These are phyloP conservation scores for Cloeon dipterum DNA, from an alignment of 2,888 invertebrate species.

Conservation along the genomic window DNA sequence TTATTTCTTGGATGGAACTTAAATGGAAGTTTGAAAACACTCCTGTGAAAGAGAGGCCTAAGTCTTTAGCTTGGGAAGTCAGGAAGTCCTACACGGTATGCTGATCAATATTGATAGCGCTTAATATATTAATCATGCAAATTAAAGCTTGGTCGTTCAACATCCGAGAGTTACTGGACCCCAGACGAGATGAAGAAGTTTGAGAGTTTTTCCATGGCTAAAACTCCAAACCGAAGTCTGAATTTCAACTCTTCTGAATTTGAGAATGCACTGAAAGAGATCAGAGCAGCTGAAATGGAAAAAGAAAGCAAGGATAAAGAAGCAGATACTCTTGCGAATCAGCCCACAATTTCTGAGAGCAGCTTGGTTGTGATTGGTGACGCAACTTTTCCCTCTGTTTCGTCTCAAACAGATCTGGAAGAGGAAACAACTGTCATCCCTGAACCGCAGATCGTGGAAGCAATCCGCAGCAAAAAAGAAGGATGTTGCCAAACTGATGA, in stretches of 20 bases:
- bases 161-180: too few relatives aligned
- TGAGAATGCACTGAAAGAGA: too few relatives aligned
- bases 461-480: not conserved
- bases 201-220: too few relatives aligned
- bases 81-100: conserved; percentile 74
- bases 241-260: too few relatives aligned
- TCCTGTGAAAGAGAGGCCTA: conserved; percentile 59
- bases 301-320: too few relatives aligned
- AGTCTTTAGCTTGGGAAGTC: conserved; percentile 87
- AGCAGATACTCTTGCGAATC: too few relatives aligned
- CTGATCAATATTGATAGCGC: not conserved
- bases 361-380: too few relatives aligned
- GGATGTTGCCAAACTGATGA: not conserved
- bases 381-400: not conserved
- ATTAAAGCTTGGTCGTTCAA: too few relatives aligned
- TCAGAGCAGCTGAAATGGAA: too few relatives aligned
- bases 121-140: not conserved
- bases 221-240: too few relatives aligned
- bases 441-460: not conserved
- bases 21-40: conserved; percentile 89
- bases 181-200: too few relatives aligned
- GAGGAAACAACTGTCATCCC: not conserved
- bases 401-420: conserved; percentile 11
- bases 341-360: too few relatives aligned
- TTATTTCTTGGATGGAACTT: conserved; percentile 81